A percentile compares a stretch with the other conserved stretches of the same genome.
Conservation (phyloP, 2,888 invertebrate species). For the Macaria liturata region DNA sequence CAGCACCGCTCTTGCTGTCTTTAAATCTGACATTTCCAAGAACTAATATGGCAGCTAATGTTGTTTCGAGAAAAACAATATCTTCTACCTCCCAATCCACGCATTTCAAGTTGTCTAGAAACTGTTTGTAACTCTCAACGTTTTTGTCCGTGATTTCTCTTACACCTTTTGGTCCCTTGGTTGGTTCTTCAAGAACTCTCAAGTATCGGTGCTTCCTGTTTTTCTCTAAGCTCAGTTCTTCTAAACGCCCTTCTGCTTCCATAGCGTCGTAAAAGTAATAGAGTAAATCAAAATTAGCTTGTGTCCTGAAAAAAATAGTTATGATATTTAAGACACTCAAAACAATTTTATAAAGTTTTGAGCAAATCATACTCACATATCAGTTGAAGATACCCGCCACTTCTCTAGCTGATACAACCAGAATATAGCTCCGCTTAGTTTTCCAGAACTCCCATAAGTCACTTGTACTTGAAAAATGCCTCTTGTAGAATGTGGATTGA, state of each 20-base stretch:
- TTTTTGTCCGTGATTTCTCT: slow-evolving; percentile 87
- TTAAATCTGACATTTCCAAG: slow-evolving; percentile 92
- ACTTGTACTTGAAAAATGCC: slow-evolving; percentile 91
- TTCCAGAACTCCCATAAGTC: slow-evolving; percentile 92
- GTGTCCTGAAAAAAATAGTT: slow-evolving; percentile 82
- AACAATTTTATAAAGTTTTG: no score
- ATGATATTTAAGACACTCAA: neutral
- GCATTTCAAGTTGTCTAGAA: slow-evolving; percentile 84
- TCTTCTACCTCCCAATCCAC: slow-evolving; percentile 90
- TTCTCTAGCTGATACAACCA: slow-evolving; percentile 95
- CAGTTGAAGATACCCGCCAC: slow-evolving; percentile 91
- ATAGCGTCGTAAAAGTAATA: slow-evolving; percentile 96
- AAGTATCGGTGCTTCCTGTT: slow-evolving; percentile 90
- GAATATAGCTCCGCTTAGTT: slow-evolving; percentile 94
- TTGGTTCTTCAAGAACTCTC: slow-evolving; percentile 83
- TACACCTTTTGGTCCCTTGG: slow-evolving; percentile 83
- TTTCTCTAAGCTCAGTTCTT: slow-evolving; percentile 86
- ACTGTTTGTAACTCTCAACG: slow-evolving; percentile 84
- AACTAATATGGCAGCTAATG: slow-evolving; percentile 89
- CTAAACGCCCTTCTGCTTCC: slow-evolving; percentile 85
- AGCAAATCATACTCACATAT: slow-evolving; percentile 81
- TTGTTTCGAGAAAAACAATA: slow-evolving; percentile 86
- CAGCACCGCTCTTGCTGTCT: slow-evolving; percentile 85
- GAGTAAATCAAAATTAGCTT: slow-evolving; percentile 94
- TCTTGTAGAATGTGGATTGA: slow-evolving; percentile 93